A percentile compares a stretch with the other conserved stretches of the same genome.
Evolutionary conservation across 1,140 invertebrate species (phyloP).

Genomic region (Chymomyza costata): DNA sequence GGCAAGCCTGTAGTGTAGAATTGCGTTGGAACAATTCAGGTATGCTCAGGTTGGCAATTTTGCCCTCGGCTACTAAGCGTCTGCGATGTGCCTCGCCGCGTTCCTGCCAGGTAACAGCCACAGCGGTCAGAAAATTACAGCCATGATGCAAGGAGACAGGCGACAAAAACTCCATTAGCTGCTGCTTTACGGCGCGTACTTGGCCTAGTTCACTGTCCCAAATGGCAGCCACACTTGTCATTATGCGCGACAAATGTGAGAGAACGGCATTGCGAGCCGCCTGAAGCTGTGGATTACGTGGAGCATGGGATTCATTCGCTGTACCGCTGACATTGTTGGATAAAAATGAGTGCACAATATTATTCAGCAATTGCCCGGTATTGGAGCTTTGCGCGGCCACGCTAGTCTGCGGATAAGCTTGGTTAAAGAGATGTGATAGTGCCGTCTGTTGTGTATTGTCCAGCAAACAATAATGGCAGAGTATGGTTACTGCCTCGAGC

Average conservation of each 20-base stretch:
- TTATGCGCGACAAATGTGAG: constrained; percentile 87
- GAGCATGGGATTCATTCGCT: constrained; percentile 35
- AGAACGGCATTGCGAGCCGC: constrained; percentile 84
- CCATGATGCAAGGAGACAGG: constrained; percentile 92
- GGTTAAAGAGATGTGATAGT: constrained; percentile 80
- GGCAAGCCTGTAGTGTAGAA: constrained; percentile 79
- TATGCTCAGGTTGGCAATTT: constrained; percentile 58
- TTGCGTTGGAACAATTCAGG: constrained; percentile 66
- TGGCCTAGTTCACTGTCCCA: constrained; percentile 83
- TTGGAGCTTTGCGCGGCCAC: constrained; percentile 77
- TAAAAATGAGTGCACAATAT: constrained; percentile 87
- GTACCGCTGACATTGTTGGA: constrained; percentile 66
- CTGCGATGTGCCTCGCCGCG: constrained; percentile 71
- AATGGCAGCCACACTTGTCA: constrained; percentile 86
- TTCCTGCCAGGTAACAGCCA: constrained; percentile 94
- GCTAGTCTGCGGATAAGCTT: constrained; percentile 77
- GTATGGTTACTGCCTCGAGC: constrained; percentile 87
- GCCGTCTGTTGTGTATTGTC: constrained; percentile 82
- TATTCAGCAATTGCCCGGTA: constrained; percentile 86
- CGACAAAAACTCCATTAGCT: constrained; percentile 89
- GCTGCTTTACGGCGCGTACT: constrained; percentile 80
- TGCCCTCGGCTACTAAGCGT: constrained; percentile 10
- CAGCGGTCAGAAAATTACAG: constrained; percentile 86
- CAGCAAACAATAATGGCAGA: constrained; percentile 90
- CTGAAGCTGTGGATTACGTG: constrained; percentile 60